These are phyloP conservation scores for Xerus rutilus DNA, from an alignment of 2,797 vertebrate species.

Conservation along the genomic window DNA sequence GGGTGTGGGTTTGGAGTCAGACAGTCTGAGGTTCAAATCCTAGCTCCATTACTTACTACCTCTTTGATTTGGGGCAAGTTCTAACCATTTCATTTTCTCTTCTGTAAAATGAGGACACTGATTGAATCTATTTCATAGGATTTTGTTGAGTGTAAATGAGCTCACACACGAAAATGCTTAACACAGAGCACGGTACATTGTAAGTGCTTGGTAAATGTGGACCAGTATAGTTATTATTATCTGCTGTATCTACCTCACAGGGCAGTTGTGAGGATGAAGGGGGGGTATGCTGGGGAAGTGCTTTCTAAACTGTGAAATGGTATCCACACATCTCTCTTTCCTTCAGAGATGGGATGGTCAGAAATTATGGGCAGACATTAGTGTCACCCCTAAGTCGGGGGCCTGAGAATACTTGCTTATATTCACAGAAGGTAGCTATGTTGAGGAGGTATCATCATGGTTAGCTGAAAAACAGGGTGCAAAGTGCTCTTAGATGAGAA, in stretches of 20 bases:
- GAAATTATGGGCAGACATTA: not conserved
- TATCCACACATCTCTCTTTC: not conserved
- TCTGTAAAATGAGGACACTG: conserved; percentile 53
- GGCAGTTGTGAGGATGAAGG: conserved; percentile 47
- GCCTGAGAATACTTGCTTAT: not conserved
- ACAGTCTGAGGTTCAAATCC: conserved; percentile 10
- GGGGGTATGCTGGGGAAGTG: not conserved
- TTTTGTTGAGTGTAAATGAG: conserved; percentile 47
- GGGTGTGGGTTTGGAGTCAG: conserved; percentile 34
- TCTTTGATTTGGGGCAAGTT: conserved; percentile 68
- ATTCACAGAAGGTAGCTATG: not conserved
- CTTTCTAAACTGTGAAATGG: conserved; percentile 50
- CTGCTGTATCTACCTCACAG: conserved; percentile 73
- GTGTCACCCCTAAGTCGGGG: not conserved
- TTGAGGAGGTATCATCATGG: not conserved
- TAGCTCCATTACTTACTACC: conserved; percentile 53
- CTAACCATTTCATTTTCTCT: conserved; percentile 48
- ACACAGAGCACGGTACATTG: not conserved
- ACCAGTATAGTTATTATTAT: not conserved
- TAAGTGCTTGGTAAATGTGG: not conserved
- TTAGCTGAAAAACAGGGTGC: conserved; percentile 3
- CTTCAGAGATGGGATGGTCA: conserved; percentile 21
- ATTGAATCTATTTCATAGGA: conserved; percentile 25
- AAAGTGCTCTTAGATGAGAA: not conserved
- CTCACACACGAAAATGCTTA: not conserved